Percentiles rank a stretch among this genome's conserved stretches.
Evolutionary conservation across 2,113 vertebrate genomes (phyloP).

Genomic region (Zapus hudsonius): DNA sequence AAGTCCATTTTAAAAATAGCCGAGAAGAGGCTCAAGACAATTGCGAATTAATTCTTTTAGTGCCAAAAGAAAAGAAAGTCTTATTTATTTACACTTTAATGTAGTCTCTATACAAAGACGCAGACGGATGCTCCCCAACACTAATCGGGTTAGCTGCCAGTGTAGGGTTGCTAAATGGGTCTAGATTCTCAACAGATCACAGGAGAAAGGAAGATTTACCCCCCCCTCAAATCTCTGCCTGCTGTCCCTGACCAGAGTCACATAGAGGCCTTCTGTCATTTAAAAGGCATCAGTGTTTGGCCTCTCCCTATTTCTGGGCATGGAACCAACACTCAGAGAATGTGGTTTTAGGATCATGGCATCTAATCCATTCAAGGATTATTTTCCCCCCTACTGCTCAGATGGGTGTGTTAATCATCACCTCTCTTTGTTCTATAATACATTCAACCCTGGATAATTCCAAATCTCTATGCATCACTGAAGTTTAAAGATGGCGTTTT

Average conservation of each 20-base stretch:
- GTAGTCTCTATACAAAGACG: neutral
- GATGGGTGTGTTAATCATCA: slow-evolving; percentile 76
- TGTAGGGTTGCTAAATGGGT: neutral
- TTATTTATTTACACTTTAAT: neutral
- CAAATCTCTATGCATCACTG: slow-evolving; percentile 73
- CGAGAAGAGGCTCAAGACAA: neutral
- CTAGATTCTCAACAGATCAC: neutral
- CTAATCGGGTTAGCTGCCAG: neutral
- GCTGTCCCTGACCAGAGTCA: slow-evolving; percentile 50
- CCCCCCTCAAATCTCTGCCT: slow-evolving; percentile 7
- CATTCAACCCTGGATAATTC: slow-evolving; percentile 75
- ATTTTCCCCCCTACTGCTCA: slow-evolving; percentile 66
- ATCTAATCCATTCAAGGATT: slow-evolving; percentile 80
- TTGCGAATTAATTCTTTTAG: slow-evolving; percentile 2
- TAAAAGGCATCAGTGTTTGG: slow-evolving; percentile 74
- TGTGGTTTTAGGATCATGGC: slow-evolving; percentile 78
- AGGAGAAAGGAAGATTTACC: slow-evolving; percentile 12
- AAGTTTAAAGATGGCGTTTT: slow-evolving; percentile 79
- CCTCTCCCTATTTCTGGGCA: slow-evolving; percentile 76
- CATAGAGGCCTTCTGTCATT: slow-evolving; percentile 63
- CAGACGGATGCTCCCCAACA: neutral
- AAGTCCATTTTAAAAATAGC: neutral
- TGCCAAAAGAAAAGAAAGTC: neutral
- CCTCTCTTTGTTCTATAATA: slow-evolving; percentile 81
- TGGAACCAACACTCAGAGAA: slow-evolving; percentile 74